Percentiles rank a stretch among this genome's conserved stretches.
Evolutionary conservation across 2,888 invertebrate genomes (phyloP).

Genomic region (Phengaris alcon): DNA sequence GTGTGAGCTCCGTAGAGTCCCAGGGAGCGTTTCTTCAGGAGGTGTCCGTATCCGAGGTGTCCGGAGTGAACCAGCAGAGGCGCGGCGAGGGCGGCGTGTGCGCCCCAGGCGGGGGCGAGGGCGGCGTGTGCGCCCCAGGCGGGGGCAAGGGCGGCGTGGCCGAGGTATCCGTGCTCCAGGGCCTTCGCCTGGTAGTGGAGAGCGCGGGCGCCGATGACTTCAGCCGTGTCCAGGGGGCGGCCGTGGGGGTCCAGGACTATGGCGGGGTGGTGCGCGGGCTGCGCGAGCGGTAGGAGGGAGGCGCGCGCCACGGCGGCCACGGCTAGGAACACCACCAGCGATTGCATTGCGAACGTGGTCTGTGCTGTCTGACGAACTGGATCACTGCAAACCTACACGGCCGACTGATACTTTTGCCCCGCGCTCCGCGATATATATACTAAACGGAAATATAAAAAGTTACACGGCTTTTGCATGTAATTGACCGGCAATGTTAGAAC

Average conservation of each 20-base stretch:
- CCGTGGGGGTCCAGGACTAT: conserved; percentile 69
- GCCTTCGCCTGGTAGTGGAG: conserved; percentile 73
- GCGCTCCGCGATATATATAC: conserved; percentile 63
- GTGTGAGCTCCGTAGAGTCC: conserved; percentile 36
- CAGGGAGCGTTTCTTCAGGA: conserved; percentile 55
- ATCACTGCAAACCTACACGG: conserved; percentile 62
- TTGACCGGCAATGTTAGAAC: neutral
- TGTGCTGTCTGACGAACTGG: conserved; percentile 61
- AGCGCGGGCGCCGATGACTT: conserved; percentile 70
- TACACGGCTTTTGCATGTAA: neutral
- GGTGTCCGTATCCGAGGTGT: conserved; percentile 43
- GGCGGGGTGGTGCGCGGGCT: conserved; percentile 69
- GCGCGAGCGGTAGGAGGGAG: conserved; percentile 67
- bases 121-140: no score
- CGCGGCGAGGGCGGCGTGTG: conserved; percentile 29
- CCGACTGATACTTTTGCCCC: conserved; percentile 55
- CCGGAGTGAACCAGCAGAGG: neutral
- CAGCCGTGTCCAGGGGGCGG: conserved; percentile 72
- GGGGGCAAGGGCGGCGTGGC: conserved; percentile 46
- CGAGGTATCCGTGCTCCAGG: conserved; percentile 51
- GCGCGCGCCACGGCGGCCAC: conserved; percentile 79
- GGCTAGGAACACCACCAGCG: conserved; percentile 80
- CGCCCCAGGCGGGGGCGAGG: conserved; percentile 28
- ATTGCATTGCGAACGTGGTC: conserved; percentile 67
- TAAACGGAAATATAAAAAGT: conserved; percentile 65